phyloP scores from a whole-genome alignment of 2,113 vertebrate species.

The Psittacara wagleri region DNA sequence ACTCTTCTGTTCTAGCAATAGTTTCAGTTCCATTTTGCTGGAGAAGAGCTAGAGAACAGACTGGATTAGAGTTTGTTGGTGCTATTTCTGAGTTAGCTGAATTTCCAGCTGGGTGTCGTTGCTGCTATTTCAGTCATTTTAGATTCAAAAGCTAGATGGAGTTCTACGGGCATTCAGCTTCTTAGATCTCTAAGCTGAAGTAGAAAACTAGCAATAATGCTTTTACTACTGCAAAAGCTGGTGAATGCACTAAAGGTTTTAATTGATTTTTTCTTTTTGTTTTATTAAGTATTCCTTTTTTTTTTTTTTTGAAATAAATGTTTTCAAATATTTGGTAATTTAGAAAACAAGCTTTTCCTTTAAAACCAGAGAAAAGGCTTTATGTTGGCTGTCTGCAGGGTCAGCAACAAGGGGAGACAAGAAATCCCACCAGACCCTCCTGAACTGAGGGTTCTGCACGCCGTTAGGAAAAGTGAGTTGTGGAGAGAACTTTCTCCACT shows the following conservation, averaged over 20 bases:
- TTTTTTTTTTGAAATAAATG: not conserved
- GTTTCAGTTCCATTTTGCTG: not conserved
- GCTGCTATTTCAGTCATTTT: not conserved
- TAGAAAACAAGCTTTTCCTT: not conserved
- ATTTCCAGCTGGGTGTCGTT: not conserved
- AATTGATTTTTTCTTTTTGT: accelerated
- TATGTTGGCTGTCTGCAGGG: accelerated
- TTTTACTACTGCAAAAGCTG: not conserved
- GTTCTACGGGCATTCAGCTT: not conserved
- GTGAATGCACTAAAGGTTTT: not conserved
- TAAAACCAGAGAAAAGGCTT: not conserved
- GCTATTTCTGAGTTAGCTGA: not conserved
- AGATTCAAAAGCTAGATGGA: not conserved
- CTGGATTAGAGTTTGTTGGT: not conserved
- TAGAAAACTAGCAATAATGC: not conserved
- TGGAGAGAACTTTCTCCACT: not conserved
- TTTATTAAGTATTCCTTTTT: not conserved
- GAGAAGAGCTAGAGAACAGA: not conserved
- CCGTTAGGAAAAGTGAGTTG: not conserved
- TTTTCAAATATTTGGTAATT: not conserved
- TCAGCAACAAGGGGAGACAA: not conserved
- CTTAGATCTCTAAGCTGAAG: not conserved
- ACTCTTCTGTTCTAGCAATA: not conserved
- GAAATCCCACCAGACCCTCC: not conserved
- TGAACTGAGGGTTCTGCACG: accelerated